Conservation (phyloP, 1,140 invertebrate genomes). For the Bombus huntii region DNA sequence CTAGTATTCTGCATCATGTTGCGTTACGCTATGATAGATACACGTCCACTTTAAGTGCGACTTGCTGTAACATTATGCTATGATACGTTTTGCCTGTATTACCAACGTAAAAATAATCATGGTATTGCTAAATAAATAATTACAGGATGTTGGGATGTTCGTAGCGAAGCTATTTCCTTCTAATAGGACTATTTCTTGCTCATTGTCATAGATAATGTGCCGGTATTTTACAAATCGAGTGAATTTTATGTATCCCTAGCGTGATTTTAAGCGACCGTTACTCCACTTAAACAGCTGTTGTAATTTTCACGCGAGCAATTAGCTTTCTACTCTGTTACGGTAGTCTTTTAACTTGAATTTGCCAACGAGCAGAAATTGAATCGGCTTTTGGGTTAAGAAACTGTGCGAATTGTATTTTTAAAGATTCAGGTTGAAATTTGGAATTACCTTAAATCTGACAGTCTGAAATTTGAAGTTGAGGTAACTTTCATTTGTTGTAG, state of each 20-base stretch:
- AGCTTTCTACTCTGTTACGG: background rate
- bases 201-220: background rate
- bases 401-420: background rate
- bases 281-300: background rate
- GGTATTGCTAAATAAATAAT: constrained; percentile 12
- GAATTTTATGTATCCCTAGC: background rate
- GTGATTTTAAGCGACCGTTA: background rate
- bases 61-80: background rate
- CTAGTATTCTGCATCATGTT: constrained; percentile 6
- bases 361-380: background rate
- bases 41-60: background rate
- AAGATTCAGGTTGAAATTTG: background rate
- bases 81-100: background rate
- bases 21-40: constrained; percentile 6
- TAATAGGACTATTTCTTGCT: background rate
- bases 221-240: background rate
- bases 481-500: background rate
- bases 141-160: background rate
- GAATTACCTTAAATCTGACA: too few species aligned
- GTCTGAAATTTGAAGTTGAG: background rate
- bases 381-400: background rate
- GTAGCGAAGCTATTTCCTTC: too few species aligned
- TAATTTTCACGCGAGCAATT: background rate
- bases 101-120: constrained; percentile 4
- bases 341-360: background rate